Percentiles rank a stretch among this genome's conserved stretches.
Conservation (phyloP, 1,140 invertebrate genomes). For the Ylistrum balloti region DNA sequence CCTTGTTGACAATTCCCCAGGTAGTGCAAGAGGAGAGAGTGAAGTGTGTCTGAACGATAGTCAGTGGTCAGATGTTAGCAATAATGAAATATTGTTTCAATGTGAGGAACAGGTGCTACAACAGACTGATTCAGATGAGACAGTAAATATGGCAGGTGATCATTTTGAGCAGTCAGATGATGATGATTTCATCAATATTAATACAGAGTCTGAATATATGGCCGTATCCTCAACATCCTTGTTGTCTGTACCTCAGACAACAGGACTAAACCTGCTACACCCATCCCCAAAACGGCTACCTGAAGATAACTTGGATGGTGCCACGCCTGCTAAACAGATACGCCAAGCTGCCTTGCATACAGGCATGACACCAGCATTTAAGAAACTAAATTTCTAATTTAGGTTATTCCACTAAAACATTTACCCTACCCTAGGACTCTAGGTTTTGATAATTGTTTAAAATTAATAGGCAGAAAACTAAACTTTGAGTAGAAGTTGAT, state of each 20-base stretch:
- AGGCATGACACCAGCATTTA: conserved; percentile 26
- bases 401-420: no score
- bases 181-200: not conserved
- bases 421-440: no score
- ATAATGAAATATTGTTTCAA: not conserved
- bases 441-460: no score
- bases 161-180: not conserved
- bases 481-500: no score
- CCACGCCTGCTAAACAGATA: not conserved
- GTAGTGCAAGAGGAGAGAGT: not conserved
- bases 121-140: not conserved
- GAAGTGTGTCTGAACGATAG: not conserved
- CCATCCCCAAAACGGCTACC: not conserved
- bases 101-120: not conserved
- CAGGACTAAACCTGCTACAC: not conserved
- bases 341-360: not conserved
- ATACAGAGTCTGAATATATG: not conserved
- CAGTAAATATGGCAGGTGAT: not conserved
- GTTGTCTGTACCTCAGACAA: not conserved
- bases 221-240: not conserved
- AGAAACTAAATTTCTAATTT: not conserved
- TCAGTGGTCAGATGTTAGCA: not conserved
- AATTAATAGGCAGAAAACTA: no score
- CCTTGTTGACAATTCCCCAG: not conserved
- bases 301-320: not conserved